Percentiles rank a stretch among this genome's conserved stretches.
These are phyloP conservation scores for Nipponacmea schrenckii DNA, from an alignment of 2,888 invertebrate species.

Conservation along the genomic window DNA sequence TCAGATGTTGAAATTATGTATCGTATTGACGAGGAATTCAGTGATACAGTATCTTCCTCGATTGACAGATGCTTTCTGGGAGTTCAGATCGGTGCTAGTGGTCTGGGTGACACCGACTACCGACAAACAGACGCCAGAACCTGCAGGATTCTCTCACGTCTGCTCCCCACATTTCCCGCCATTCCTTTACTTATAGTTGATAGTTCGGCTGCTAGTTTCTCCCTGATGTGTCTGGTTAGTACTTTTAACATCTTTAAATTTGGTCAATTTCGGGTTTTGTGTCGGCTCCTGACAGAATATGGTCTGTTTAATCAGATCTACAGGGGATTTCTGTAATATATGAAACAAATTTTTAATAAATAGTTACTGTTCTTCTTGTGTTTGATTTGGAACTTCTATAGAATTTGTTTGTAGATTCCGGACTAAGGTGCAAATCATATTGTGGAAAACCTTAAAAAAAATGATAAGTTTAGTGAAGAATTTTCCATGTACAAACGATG, in stretches of 20 bases:
- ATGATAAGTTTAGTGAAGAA: too few relatives aligned
- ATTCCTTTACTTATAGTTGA: constrained; percentile 6
- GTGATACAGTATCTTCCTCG: background rate
- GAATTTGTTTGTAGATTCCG: too few relatives aligned
- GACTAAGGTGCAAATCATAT: too few relatives aligned
- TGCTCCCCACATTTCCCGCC: constrained; percentile 5
- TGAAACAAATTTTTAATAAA: too few relatives aligned
- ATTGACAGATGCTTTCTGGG: background rate
- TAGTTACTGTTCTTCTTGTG: too few relatives aligned
- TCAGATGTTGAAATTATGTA: constrained; percentile 1
- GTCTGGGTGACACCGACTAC: background rate
- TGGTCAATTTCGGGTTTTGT: too few relatives aligned
- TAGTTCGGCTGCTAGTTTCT: background rate
- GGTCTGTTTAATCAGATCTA: too few relatives aligned
- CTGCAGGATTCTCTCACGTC: constrained; percentile 4
- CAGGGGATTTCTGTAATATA: too few relatives aligned
- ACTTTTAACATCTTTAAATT: background rate
- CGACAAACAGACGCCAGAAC: constrained; percentile 1
- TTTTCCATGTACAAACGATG: too few relatives aligned
- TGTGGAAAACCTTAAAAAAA: too few relatives aligned
- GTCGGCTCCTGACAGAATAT: too few relatives aligned
- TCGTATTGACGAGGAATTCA: constrained; percentile 4
- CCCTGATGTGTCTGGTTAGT: background rate
- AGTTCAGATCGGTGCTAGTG: background rate
- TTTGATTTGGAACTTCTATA: too few relatives aligned